phyloP scores from a whole-genome alignment of 2,797 vertebrate genomes.

The Sebastes iracundus region DNA sequence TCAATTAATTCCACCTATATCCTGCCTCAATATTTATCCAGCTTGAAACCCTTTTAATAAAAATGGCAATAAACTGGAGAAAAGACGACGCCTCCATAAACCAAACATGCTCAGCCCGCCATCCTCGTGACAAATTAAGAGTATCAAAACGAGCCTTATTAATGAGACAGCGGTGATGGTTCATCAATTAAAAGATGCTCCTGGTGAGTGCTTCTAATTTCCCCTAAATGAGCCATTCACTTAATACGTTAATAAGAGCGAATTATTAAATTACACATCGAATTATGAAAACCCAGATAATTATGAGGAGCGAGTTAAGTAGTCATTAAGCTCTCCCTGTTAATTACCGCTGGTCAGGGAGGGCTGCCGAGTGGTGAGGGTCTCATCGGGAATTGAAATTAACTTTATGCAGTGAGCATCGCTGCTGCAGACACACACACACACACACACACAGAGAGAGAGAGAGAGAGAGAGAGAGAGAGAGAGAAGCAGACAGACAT shows the following conservation, averaged over 20 bases:
- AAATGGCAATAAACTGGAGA: constrained; percentile 6
- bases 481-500: constrained; percentile 3
- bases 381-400: constrained; percentile 95
- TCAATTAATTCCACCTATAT: neutral
- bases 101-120: constrained; percentile 42
- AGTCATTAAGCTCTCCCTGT: constrained; percentile 99
- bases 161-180: constrained; percentile 78
- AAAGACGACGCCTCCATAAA: constrained; percentile 28
- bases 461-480: no score
- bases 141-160: constrained; percentile 73
- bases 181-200: constrained; percentile 85
- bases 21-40: constrained; percentile 5
- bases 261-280: constrained; percentile 99
- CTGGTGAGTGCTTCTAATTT: constrained; percentile 81
- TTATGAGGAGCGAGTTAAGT: constrained; percentile 97
- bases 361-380: constrained; percentile 87
- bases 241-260: constrained; percentile 94
- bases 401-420: constrained; percentile 89
- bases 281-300: constrained; percentile 99
- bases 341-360: constrained; percentile 98
- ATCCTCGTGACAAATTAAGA: constrained; percentile 70
- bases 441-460: constrained; percentile 40
- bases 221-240: constrained; percentile 90
- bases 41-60: constrained; percentile 9
- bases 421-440: constrained; percentile 79